phyloP scores from a whole-genome alignment of 23 tunicate genomes.

The Trididemnum clinides region DNA sequence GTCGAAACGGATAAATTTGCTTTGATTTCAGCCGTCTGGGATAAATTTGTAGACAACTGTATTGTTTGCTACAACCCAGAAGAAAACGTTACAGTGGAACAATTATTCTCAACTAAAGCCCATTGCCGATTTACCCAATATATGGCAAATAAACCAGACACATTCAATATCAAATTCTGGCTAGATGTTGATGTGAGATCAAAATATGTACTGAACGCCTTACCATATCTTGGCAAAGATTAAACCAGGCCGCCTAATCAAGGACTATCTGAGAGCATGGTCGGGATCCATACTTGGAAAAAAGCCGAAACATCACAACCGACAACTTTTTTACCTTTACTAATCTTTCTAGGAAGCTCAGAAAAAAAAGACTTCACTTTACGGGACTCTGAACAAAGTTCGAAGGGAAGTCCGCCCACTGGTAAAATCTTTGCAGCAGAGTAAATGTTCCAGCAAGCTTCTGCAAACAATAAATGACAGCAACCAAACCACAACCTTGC shows the following conservation, averaged over 20 bases:
- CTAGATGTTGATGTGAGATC: background rate
- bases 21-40: no score
- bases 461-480: background rate
- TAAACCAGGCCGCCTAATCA: background rate
- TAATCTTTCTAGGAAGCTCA: background rate
- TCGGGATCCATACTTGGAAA: background rate
- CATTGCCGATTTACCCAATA: background rate
- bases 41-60: background rate
- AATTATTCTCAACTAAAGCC: background rate
- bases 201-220: background rate
- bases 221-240: background rate
- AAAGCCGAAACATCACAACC: background rate
- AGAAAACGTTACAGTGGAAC: background rate
- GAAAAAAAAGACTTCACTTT: background rate
- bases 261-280: background rate
- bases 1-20: no score
- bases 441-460: no score
- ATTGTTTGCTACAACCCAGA: background rate
- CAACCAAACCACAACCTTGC: no score
- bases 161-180: background rate
- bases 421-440: background rate
- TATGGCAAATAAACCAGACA: no score
- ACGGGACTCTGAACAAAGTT: background rate
- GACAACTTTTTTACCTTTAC: background rate
- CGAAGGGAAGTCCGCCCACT: background rate